Evolutionary conservation across 2,113 vertebrate genomes (phyloP), one percentile per base, ranked within the genome.

Genomic region (Carassius auratus): DNA sequence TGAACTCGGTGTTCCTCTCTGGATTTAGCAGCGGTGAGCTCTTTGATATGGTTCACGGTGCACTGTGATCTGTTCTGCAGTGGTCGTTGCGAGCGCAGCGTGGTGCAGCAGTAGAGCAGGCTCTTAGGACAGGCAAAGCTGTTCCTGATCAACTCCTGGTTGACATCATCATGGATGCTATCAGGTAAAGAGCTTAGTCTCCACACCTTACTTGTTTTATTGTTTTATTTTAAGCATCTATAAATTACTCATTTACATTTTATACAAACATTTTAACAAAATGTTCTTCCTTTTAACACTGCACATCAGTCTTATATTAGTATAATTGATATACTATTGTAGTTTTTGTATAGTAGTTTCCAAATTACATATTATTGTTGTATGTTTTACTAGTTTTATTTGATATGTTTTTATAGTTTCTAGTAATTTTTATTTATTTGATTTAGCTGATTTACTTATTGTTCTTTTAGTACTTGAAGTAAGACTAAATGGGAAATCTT

Each of bases 91-190:
- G 90, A 73, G 96, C 95, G 23, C 89, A 93, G 21, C 93, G 93
- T 84, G 97, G 97, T 1, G 93, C 85, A 4, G 90, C 90, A 79
- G 94, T 93, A 83, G 95, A 95, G 81, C 86, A 89, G 50, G 86
- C 94, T 45, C 86, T 98, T 87, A 96, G 90, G 90, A 94, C 91
- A 81, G 97, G 97, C 84, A 91, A 91, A 52, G 87, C 88, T 33
- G 87, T 98, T 85, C 91, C 97, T 0, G 95, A 96, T 90, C 88
- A 93, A 62, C 89, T 98, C 62, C 87, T 98, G 14, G 86, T 97
- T 75, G 92, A 94, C 85, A 96, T 98, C 85, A 62, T 98, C 3
- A 89, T 96, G 61, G 94, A 97, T 83, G 95, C 96, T 3, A 96
- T 98, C 89, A 94, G 93, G 98, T 98, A 94, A 89, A 76, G 81